Base-by-base conservation (phyloP, 92 coral and sea anemone species). In the Porites cylindrica region DNA sequence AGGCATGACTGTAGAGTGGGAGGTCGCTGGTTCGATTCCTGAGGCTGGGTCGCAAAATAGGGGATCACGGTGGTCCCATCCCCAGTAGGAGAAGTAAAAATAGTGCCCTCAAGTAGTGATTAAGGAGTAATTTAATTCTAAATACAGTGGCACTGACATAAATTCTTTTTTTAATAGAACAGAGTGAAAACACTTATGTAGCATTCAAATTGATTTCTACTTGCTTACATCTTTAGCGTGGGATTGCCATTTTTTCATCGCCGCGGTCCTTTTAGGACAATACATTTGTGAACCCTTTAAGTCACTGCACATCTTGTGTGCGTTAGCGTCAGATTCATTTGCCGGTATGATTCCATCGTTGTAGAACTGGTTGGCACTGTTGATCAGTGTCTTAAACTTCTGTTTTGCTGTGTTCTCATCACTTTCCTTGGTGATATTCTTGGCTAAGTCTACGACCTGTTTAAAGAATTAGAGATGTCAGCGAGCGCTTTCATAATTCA, bases 211-310 rank as follows among this genome's bases (percentile, higher is more conserved):
- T 23, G 50, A 6, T 72, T 9, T 17, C 59, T 72, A 72, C 2
- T 21, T 81, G 24, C 70, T 82, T 58, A 95, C 98, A 95, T 93
- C 66, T 78, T 86, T 90, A 19, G 96, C 89, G 12, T 91, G 75
- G 10, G 81, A 19, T 71, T 92, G 92, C 94, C 94, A 96, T 10
- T 85, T 85, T 26, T 87, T 69, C 92, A 91, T 91, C 8, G 97
- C 98, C 6, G 83, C 77, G 93, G 91, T 91, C 51, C 98, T 85
- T 3, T 86, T 84, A 0, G 98, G 98, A 74, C 98, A 96, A 54
- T 93, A 92, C 32, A 51, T 17, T 73, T 79, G 72, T 1, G 98
- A 96, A 0, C 80, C 84, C 58, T 88, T 80, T 38, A 72, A 74
- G 66, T 73, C 43, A 72, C 58, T 85, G 58, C 98, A 96, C 4